Percentiles rank a stretch among this genome's conserved stretches.
Evolutionary conservation across 2,797 vertebrate species (phyloP).

Genomic region (Smutsia temminckii): DNA sequence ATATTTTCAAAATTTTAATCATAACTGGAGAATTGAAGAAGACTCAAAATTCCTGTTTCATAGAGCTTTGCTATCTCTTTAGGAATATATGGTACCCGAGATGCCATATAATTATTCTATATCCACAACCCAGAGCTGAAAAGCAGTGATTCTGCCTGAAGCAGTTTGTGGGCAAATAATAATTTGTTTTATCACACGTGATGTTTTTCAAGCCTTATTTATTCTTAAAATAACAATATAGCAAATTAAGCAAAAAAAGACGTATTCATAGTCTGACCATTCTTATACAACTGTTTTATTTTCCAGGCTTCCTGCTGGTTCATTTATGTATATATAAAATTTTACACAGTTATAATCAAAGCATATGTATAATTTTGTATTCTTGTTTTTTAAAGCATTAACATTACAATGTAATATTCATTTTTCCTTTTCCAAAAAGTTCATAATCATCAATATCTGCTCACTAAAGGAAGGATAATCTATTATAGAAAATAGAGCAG

Average conservation of each 20-base stretch:
- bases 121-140: neutral
- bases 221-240: conserved; percentile 46
- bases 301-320: neutral
- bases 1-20: conserved; percentile 56
- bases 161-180: neutral
- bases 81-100: neutral
- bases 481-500: conserved; percentile 9
- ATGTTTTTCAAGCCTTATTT: conserved; percentile 51
- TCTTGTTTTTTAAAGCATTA: conserved; percentile 31
- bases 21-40: conserved; percentile 40
- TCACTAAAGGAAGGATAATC: neutral
- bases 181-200: conserved; percentile 44
- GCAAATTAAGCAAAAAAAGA: conserved; percentile 29
- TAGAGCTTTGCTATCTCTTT: neutral
- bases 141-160: conserved; percentile 4
- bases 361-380: conserved; percentile 8
- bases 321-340: neutral
- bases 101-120: conserved; percentile 5
- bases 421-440: neutral
- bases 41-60: conserved; percentile 21
- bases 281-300: conserved; percentile 22
- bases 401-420: conserved; percentile 22
- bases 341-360: conserved; percentile 42
- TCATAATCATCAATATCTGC: neutral
- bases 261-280: neutral